A percentile compares a stretch with the other conserved stretches of the same genome.
phyloP scores from a whole-genome alignment of 1,140 invertebrate species.

The Anastrepha ludens region DNA sequence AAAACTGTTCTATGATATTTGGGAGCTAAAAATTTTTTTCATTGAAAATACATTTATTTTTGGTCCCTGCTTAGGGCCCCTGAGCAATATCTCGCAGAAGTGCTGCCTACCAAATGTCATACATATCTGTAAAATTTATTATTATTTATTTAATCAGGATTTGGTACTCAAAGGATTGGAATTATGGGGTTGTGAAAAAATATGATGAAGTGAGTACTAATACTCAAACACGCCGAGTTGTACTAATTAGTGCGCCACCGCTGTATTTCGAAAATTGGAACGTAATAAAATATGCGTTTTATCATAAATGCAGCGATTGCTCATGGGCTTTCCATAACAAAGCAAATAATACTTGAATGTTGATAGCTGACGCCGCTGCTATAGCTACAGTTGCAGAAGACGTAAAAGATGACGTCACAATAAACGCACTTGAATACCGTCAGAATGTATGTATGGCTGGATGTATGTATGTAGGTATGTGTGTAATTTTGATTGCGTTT shows the following conservation, averaged over 20 bases:
- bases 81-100: too few relatives aligned
- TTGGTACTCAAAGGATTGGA: too few relatives aligned
- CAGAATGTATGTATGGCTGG: not conserved
- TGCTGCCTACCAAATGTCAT: too few relatives aligned
- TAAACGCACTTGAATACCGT: not conserved
- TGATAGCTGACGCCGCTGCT: not conserved
- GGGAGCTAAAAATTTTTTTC: too few relatives aligned
- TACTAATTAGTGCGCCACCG: too few relatives aligned
- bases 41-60: too few relatives aligned
- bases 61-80: too few relatives aligned
- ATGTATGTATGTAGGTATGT: not conserved
- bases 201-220: too few relatives aligned
- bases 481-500: not conserved
- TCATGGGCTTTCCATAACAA: not conserved
- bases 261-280: not conserved
- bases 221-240: not conserved
- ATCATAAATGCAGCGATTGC: not conserved
- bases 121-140: too few relatives aligned
- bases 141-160: too few relatives aligned
- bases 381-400: not conserved
- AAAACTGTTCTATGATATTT: too few relatives aligned
- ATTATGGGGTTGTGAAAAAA: too few relatives aligned
- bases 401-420: not conserved
- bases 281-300: conserved; percentile 16
- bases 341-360: conserved; percentile 12